These are phyloP conservation scores for Dreissena rostriformis DNA, from an alignment of 1,140 invertebrate species.

Conservation along the genomic window DNA sequence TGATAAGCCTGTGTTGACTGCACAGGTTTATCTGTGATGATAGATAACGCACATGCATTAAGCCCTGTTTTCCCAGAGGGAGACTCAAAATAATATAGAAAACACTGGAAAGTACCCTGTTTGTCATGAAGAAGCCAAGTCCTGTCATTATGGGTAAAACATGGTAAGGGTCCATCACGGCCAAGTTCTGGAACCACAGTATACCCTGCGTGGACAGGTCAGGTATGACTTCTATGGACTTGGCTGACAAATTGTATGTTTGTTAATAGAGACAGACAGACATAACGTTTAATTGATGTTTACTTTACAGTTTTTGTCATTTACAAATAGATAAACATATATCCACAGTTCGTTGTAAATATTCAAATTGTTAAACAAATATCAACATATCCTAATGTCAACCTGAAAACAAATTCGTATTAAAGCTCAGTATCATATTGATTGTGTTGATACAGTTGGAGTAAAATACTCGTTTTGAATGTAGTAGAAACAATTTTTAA, in stretches of 20 bases:
- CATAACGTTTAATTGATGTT: background rate
- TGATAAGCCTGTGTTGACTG: no score
- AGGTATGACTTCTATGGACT: background rate
- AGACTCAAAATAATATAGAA: no score
- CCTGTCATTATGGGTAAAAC: conserved; percentile 9
- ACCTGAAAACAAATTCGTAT: no score
- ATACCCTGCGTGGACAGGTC: conserved; percentile 16
- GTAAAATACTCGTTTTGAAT: no score
- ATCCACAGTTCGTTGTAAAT: background rate
- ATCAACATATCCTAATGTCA: no score
- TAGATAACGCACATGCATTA: no score
- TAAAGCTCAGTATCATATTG: no score
- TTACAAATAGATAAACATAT: background rate
- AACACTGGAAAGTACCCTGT: background rate
- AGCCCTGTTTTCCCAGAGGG: no score
- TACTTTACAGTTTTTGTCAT: background rate
- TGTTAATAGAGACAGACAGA: background rate
- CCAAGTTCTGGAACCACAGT: conserved; percentile 33
- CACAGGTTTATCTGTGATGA: no score
- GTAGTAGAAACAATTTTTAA: no score
- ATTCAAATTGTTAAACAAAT: no score
- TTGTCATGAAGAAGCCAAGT: background rate
- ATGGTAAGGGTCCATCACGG: conserved; percentile 23
- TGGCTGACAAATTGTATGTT: background rate
- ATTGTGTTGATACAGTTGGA: no score